phyloP scores from a whole-genome alignment of 2,888 invertebrate genomes.

The Temnothorax unifasciatus region DNA sequence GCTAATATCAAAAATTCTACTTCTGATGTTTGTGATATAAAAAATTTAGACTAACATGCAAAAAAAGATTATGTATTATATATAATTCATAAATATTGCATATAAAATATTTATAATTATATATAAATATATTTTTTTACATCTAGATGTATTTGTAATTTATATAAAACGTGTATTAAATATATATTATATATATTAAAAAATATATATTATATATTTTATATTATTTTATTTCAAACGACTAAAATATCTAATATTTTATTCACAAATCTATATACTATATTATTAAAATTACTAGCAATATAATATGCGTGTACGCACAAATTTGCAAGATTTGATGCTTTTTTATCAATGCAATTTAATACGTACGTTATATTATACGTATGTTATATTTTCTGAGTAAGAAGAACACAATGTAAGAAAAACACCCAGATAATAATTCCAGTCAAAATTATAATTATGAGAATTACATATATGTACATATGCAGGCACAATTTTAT shows the following conservation, averaged over 20 bases:
- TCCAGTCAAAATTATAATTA: not conserved
- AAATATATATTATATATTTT: conserved; percentile 18
- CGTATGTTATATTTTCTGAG: not conserved
- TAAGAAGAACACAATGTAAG: not conserved
- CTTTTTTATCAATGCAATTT: conserved; percentile 23
- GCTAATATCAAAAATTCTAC: conserved; percentile 25
- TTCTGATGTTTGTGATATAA: conserved; percentile 12
- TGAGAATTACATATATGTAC: not conserved
- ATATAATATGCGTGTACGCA: not conserved
- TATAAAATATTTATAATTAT: conserved; percentile 25
- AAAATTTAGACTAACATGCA: conserved; percentile 26
- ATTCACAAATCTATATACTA: not conserved
- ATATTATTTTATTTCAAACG: not conserved
- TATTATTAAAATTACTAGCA: conserved; percentile 24
- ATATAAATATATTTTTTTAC: conserved; percentile 1
- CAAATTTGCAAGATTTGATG: not conserved
- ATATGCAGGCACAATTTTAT: not conserved
- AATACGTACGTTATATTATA: too few relatives aligned
- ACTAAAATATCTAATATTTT: not conserved
- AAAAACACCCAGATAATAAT: not conserved
- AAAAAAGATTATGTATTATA: conserved; percentile 14
- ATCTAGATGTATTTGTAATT: not conserved
- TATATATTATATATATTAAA: not conserved
- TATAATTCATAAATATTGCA: conserved; percentile 25
- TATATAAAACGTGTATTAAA: conserved; percentile 15